Evolutionary conservation across 2,888 invertebrate genomes (phyloP), one percentile per base, ranked within the genome.

Genomic region (Drepanosiphum platanoidis): DNA sequence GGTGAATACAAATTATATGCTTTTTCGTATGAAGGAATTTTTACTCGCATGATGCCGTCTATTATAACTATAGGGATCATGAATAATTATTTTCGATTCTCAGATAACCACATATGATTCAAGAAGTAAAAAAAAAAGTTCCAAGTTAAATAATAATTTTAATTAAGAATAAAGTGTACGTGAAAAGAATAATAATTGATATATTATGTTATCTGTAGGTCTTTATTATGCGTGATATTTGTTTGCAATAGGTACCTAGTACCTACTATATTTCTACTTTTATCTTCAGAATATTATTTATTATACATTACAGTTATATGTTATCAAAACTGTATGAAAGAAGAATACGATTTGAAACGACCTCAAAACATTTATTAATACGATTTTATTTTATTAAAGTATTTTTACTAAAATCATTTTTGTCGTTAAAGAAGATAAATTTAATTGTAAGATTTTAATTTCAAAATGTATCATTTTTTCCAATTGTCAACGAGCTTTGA

Each of bases 1-100:
- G 36, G 30, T 71, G 80, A 81, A 81, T 81, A 81, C 70, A 71
- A 81, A 81, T 81, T 36, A 81, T 46, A 18, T 32, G 32, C 66
- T 36, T 58, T 61, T 58, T 79, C 34, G 46, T 46, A 27, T 30
- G 46, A 46, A 78, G 42, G n/a, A 79, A 79, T 79, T 46, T 79
- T 46, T 79, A n/a, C 46, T 34, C 34, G 30, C 46, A 32, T n/a
- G n/a, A 42, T 11, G 22, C 32, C 32, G 1, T 72, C 42, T 36
- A 15, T 0, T 78, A 42, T 22, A 64, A 18, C 11, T 61, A 18
- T 61, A 75, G 58, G 7, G 39, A 64, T 77, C 4, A 77, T 61
- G 11, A 64, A 30, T 68, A 68, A 42, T 46, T 68, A 46, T 46
- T 68, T 22, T 66, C 3, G 32, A 34, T 78, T 78, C 22, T 66